Evolutionary conservation across 2,888 invertebrate genomes (phyloP).

Genomic region (Matsumyia berberina): DNA sequence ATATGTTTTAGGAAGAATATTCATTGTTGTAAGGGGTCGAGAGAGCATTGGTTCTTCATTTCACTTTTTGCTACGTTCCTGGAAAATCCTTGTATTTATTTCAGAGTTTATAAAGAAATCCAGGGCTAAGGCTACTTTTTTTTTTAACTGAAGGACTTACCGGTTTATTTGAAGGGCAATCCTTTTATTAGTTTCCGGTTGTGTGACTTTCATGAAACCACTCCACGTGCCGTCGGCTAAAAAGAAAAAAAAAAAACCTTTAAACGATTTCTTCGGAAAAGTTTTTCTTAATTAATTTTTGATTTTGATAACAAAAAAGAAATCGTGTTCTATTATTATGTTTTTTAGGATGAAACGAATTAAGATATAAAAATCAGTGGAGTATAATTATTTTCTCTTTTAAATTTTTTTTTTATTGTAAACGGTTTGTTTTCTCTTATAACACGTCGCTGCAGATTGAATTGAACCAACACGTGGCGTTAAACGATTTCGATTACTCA

Average conservation of each 20-base stretch:
- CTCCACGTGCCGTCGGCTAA: slow-evolving; percentile 1
- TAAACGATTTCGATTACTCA: slow-evolving; percentile 1
- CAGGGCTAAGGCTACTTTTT: slow-evolving; percentile 2
- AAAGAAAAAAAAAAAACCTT: background rate
- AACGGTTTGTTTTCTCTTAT: too few relatives aligned
- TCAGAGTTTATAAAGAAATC: slow-evolving; percentile 46
- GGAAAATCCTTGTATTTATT: slow-evolving; percentile 42
- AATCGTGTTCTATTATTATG: slow-evolving; percentile 8
- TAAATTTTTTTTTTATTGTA: slow-evolving; percentile 1
- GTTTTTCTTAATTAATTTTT: slow-evolving; percentile 58
- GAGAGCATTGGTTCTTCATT: slow-evolving; percentile 1
- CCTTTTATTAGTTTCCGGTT: slow-evolving; percentile 66
- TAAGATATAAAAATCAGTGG: background rate
- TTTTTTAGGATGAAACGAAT: background rate
- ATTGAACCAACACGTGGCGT: slow-evolving; percentile 33
- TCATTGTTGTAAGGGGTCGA: slow-evolving; percentile 46
- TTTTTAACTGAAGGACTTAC: slow-evolving; percentile 25
- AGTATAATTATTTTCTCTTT: background rate
- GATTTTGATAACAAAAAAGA: slow-evolving; percentile 15
- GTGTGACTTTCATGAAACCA: slow-evolving; percentile 56
- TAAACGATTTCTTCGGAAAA: slow-evolving; percentile 29
- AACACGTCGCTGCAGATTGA: slow-evolving; percentile 24
- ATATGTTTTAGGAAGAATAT: slow-evolving; percentile 35
- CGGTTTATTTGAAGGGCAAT: slow-evolving; percentile 46
- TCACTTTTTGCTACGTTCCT: background rate